Conservation (phyloP, 2,888 invertebrate genomes). For the Hypomecis punctinalis region DNA sequence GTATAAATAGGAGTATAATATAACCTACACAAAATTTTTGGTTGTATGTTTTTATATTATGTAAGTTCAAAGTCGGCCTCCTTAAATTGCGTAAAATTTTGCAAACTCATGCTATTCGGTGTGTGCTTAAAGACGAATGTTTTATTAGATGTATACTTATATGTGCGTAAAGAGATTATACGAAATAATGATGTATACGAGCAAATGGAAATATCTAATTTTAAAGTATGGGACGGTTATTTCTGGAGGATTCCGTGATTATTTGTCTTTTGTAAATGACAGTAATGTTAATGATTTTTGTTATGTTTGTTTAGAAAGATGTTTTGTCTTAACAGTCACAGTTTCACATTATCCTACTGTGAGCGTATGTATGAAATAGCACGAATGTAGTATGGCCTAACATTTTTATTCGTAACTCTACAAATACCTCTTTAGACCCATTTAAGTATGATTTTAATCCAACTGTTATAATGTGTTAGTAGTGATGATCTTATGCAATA, state of each 20-base stretch:
- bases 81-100: constrained; percentile 12
- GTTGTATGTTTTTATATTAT: not conserved
- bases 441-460: no score
- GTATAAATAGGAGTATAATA: no score
- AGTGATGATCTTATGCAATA: no score
- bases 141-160: constrained; percentile 32
- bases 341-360: constrained; percentile 9
- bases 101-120: constrained; percentile 27
- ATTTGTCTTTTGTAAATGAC: constrained; percentile 19
- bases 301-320: constrained; percentile 18
- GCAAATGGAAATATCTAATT: constrained; percentile 35
- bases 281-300: constrained; percentile 20
- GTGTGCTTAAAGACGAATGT: constrained; percentile 37
- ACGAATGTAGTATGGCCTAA: constrained; percentile 14
- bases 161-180: constrained; percentile 40
- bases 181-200: constrained; percentile 45
- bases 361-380: constrained; percentile 14
- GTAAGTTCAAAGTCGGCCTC: constrained; percentile 2
- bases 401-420: not conserved
- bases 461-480: no score
- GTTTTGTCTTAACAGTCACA: constrained; percentile 22
- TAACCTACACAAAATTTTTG: not conserved
- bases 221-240: constrained; percentile 31
- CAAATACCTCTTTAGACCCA: no score
- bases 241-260: constrained; percentile 22